These are phyloP conservation scores for Gallinago jamesoni DNA, from an alignment of 2,113 vertebrate species.

Conservation along the genomic window DNA sequence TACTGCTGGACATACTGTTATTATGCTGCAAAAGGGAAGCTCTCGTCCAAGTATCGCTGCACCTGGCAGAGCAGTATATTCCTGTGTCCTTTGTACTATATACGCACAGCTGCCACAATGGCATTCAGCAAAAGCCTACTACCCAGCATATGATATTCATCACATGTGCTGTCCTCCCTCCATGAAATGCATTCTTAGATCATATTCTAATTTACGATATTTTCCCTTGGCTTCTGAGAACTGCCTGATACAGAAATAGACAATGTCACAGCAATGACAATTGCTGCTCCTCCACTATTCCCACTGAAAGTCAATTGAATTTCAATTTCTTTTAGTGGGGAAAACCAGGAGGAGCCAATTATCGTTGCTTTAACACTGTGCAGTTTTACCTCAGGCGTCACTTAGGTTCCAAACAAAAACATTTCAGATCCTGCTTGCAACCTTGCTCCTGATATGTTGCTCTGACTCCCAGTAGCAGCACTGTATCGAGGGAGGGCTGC, in stretches of 20 bases:
- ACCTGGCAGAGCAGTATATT: not conserved
- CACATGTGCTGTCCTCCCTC: not conserved
- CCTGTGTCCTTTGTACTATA: not conserved
- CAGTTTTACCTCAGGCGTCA: slow-evolving; percentile 68
- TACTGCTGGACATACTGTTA: not conserved
- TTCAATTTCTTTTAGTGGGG: slow-evolving; percentile 69
- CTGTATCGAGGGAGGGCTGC: not conserved
- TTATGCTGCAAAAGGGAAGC: not conserved
- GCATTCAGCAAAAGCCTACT: not conserved
- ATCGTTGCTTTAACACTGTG: slow-evolving; percentile 53
- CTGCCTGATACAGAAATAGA: slow-evolving; percentile 40
- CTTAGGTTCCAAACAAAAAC: slow-evolving; percentile 67
- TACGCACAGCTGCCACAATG: not conserved
- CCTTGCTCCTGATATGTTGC: not conserved
- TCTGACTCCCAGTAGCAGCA: not conserved
- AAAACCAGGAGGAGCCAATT: slow-evolving; percentile 76
- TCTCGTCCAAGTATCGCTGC: not conserved
- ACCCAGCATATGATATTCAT: not conserved
- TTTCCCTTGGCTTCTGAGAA: slow-evolving; percentile 22
- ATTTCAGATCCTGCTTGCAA: slow-evolving; percentile 60
- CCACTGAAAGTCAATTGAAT: slow-evolving; percentile 70
- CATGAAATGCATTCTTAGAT: slow-evolving; percentile 3
- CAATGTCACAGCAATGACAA: slow-evolving; percentile 76
- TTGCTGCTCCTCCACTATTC: slow-evolving; percentile 60
- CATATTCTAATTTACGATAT: slow-evolving; percentile 26